Percentiles rank a stretch among this genome's conserved stretches.
phyloP scores from a whole-genome alignment of 2,888 invertebrate genomes.

The Acrobasis repandana region DNA sequence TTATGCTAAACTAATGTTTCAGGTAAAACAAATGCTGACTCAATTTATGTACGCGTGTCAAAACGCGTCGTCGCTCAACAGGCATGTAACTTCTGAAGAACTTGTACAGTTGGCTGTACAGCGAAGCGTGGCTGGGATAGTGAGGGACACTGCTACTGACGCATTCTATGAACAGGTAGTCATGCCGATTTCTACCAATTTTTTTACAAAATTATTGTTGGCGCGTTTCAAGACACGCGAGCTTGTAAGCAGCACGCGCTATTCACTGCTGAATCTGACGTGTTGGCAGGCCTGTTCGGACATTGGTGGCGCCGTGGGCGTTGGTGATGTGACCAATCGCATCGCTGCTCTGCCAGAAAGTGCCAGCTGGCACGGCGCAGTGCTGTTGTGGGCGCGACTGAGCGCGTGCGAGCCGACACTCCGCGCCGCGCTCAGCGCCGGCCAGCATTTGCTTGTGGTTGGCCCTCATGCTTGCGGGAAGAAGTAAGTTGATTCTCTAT shows the following conservation, averaged over 20 bases:
- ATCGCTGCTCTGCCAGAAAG: not conserved
- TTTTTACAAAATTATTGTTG: not conserved
- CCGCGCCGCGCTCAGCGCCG: conserved; percentile 47
- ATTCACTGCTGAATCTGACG: not conserved
- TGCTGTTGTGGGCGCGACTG: conserved; percentile 55
- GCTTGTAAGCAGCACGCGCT: not conserved
- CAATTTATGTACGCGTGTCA: conserved; percentile 65
- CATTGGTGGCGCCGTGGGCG: conserved; percentile 2
- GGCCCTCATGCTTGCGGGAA: conserved; percentile 66
- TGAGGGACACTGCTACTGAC: conserved; percentile 59
- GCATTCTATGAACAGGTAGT: conserved; percentile 62
- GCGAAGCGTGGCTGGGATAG: conserved; percentile 51
- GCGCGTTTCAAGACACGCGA: too few relatives aligned
- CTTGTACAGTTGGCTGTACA: conserved; percentile 60
- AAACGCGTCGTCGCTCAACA: conserved; percentile 40
- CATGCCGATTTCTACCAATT: not conserved
- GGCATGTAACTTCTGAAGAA: conserved; percentile 56
- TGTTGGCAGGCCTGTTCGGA: not conserved
- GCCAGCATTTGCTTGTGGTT: conserved; percentile 52
- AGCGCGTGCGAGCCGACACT: conserved; percentile 47
- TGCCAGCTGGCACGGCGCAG: conserved; percentile 51
- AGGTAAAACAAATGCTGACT: conserved; percentile 68
- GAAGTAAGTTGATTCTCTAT: conserved; percentile 44
- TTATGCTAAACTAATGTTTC: conserved; percentile 23
- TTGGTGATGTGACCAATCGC: not conserved